Base-by-base conservation (phyloP, 2,888 invertebrate genomes). In the Blastobasis adustella region DNA sequence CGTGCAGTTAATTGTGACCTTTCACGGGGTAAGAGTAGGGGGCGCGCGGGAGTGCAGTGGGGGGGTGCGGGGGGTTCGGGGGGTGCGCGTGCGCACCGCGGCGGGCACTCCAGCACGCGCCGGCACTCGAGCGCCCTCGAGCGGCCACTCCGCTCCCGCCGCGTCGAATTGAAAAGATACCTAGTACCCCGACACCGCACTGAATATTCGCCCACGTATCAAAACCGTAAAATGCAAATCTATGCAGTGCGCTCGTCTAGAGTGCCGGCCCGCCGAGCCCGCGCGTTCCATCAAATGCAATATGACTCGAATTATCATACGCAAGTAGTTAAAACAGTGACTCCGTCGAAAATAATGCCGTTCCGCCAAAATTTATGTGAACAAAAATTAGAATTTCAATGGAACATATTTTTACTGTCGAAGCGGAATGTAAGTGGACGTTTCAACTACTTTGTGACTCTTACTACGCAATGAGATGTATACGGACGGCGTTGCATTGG, bases 221-320 rank as follows among this genome's bases (percentile, higher is more conserved):
- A 85, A 85, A 87, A 84, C 82, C 74, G 82, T 83, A 87, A 86
- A 86, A 87, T 87, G 88, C 85, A 88, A 88, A 88, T 87, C 83
- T 83, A 84, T 84, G 83, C 85, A 79, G 81, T 80, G 80, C 77
- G 82, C 81, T 79, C 76, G 80, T 83, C 82, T 82, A 79, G 76
- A 77, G 82, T 80, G 71, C 82, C 79, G 42, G 9, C 9, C 42
- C 75, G 68, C 71, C 67, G 67, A 70, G 63, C 71, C 62, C 69
- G 65, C 59, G 73, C 73, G 69, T 80, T 84, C 78, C 80, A 82
- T 84, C 80, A 82, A 86, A 85, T 82, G 78, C 76, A 81, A 80
- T 82, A 79, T 79, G 76, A 73, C 69, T 73, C 61, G 67, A 82
- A 83, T 84, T 84, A 83, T 80, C 78, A 78, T 82, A 77, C 62